Base-by-base conservation (phyloP, 64 coral and sea anemone species). In the Cladopsammia gracilis region DNA sequence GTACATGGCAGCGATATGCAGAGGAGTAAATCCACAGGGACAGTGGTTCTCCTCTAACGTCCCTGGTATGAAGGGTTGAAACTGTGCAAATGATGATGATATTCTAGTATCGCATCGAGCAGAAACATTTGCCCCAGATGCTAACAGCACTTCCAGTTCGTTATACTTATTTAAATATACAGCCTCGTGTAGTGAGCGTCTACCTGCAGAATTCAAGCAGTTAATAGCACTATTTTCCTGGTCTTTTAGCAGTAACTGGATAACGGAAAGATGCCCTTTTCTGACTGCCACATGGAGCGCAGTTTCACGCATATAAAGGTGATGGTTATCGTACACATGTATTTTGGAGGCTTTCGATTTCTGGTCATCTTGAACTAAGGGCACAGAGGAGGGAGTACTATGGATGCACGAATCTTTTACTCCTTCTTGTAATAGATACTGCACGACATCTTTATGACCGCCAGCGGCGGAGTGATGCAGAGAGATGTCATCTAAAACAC, bases 111-210 rank as follows among this genome's bases (percentile, higher is more conserved):
- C 5, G 5, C 95, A 96, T 43, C 8, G 80, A 59, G 74, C 64
- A 4, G 71, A 62, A 14, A 79, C 59, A 77, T 85, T 26, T 6
- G 62, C 92, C 19, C 88, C 88, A 70, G 68, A 86, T 53, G 23
- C 1, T 50, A 98, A 79, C 18, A 98, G 50, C 65, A 83, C 3
- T 16, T 84, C 69, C 16, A 68, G 12, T 13, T 73, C 25, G 46
- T 91, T 52, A 16, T 87, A 57, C 2, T 88, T 90, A 45, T 91
- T 88, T n/a, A 71, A 83, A 26, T 82, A 7, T 4, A 88, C 76
- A 20, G 96, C 96, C 44, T 90, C 92, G 46, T 91, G 92, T 7
- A 91, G 83, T 6, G 96, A 82, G 48, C 49, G 26, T 58, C 77
- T 87, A 6, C 89, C 74, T 8, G 58, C 81, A 45, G 25, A 71